A percentile compares a stretch with the other conserved stretches of the same genome.
Evolutionary conservation across 2,113 vertebrate genomes (phyloP).

Genomic region (Zingel zingel): DNA sequence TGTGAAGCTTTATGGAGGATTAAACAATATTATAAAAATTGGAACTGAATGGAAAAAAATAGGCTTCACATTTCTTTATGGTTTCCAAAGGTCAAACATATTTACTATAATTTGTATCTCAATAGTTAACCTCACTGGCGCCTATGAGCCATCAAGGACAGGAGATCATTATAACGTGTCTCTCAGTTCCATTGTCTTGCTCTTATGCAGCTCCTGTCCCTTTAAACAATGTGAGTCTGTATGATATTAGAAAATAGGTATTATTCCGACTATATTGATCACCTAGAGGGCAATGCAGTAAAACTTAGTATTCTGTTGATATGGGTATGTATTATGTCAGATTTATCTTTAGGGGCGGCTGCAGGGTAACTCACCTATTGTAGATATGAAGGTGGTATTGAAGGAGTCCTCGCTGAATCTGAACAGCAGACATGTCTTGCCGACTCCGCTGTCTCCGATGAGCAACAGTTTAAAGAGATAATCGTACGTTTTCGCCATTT

Average conservation of each 20-base stretch:
- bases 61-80: not conserved
- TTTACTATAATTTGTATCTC: not conserved
- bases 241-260: not conserved
- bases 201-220: conserved; percentile 1
- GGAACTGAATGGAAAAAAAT: not conserved
- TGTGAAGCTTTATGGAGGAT: not conserved
- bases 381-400: conserved; percentile 90
- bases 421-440: conserved; percentile 90
- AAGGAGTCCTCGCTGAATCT: conserved; percentile 90
- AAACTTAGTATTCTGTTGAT: not conserved
- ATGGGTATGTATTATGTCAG: conserved; percentile 11
- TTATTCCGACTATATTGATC: not conserved
- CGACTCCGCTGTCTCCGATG: conserved; percentile 88
- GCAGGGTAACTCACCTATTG: conserved; percentile 84
- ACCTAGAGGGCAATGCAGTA: not conserved
- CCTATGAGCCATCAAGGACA: conserved; percentile 52
- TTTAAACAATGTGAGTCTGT: not conserved
- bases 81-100: not conserved
- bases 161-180: conserved; percentile 23
- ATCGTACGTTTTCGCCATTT: conserved; percentile 89
- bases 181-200: conserved; percentile 57
- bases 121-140: conserved; percentile 18
- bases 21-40: not conserved
- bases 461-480: conserved; percentile 88
- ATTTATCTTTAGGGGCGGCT: conserved; percentile 47